These are phyloP conservation scores for Polydrusus pterygomalis DNA, from an alignment of 2,888 invertebrate species.

Conservation along the genomic window DNA sequence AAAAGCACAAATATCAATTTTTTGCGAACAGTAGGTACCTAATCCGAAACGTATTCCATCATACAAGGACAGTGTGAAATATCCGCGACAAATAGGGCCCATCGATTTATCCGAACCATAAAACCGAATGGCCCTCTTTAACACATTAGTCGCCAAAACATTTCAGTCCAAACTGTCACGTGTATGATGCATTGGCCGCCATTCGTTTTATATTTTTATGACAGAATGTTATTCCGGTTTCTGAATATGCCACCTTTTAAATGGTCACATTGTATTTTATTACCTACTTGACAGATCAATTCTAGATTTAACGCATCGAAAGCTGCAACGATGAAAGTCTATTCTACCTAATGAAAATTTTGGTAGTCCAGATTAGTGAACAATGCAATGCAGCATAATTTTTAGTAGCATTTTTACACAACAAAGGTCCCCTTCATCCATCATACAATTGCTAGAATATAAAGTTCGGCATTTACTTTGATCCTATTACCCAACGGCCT, in stretches of 20 bases:
- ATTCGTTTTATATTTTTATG: conserved; percentile 16
- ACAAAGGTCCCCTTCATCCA: neutral
- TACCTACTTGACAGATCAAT: no score
- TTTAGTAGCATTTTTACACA: no score
- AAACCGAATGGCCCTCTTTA: conserved; percentile 14
- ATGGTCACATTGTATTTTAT: no score
- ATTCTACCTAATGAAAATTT: no score
- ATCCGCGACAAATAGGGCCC: neutral
- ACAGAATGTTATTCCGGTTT: conserved; percentile 16
- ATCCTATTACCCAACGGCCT: neutral
- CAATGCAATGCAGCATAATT: neutral
- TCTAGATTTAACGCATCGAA: no score
- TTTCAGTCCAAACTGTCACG: conserved; percentile 26
- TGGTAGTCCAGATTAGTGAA: no score
- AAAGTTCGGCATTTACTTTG: conserved; percentile 1
- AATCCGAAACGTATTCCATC: no score
- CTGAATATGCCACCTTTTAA: conserved; percentile 4
- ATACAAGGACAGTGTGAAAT: no score
- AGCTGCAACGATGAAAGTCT: no score
- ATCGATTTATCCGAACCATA: conserved; percentile 5
- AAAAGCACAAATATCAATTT: no score
- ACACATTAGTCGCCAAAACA: conserved; percentile 27
- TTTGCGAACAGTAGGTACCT: no score
- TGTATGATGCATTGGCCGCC: conserved; percentile 27
- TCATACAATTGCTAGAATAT: neutral